Evolutionary conservation across 2,888 invertebrate genomes (phyloP), one percentile per base, ranked within the genome.

Genomic region (Tinea semifulvella): DNA sequence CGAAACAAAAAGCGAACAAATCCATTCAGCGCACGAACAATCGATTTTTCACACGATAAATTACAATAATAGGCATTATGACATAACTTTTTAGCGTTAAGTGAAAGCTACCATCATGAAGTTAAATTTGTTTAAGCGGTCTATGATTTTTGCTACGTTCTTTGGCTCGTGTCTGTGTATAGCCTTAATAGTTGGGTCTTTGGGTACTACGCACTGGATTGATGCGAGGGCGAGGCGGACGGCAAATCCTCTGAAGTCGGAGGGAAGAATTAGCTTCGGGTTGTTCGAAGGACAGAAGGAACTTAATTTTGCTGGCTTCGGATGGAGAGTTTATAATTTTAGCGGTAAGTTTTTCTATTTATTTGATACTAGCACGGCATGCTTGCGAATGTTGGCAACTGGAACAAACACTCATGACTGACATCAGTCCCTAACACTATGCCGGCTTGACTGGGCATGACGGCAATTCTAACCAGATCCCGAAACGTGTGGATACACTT

Each of bases 221-320:
- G 88, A 88, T 51, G 90, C 93, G 1, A 82, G 83, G 42, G 92
- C 92, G 2, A 82, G 85, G 53, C 68, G 90, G 52, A 84, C 85
- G 1, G 83, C 86, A 5, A 89, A 87, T 57, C 85, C 87, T 1
- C 67, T 83, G 42, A 85, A 86, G 47, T 89, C 90, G 35, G 88
- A 88, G 43, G 94, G 94, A 0, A 82, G 85, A 52, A 86, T 94
- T 48, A 86, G 89, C 61, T 92, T 95, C 61, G 96, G 96, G 0
- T 83, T 97, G 6, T 93, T 96, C 60, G 88, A 90, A 56, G 96
- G 96, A 0, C 88, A 87, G 50, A 93, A 94, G 64, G 87, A 88
- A 53, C 69, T 96, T 25, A 90, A 94, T 64, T 52, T 57, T 2
- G 86, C 87, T 47, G 92, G 90, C 2, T 90, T 92, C 57, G 96